A percentile compares a stretch with the other conserved stretches of the same genome.
Evolutionary conservation across 2,797 vertebrate genomes (phyloP).

Genomic region (Ambastaia sidthimunki): DNA sequence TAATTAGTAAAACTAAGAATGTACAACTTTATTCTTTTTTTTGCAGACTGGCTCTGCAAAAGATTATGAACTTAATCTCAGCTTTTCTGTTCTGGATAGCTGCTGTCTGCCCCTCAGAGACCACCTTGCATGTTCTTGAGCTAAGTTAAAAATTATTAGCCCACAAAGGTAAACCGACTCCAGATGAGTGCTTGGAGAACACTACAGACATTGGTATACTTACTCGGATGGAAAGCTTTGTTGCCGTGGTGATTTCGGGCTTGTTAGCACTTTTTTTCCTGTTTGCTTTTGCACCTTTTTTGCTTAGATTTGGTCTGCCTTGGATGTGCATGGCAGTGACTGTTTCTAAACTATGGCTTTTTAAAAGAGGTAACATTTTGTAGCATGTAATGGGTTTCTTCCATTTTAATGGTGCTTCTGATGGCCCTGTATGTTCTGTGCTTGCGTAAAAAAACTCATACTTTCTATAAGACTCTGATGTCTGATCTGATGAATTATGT

Average conservation of each 20-base stretch:
- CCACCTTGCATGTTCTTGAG: neutral
- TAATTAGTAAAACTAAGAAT: conserved; percentile 10
- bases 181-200: neutral
- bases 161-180: neutral
- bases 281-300: conserved; percentile 73
- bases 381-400: conserved; percentile 61
- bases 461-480: conserved; percentile 25
- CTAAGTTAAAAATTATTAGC: neutral
- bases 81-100: conserved; percentile 18
- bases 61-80: neutral
- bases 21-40: conserved; percentile 44
- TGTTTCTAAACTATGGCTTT: conserved; percentile 54
- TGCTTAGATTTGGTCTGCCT: conserved; percentile 56
- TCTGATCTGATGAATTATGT: conserved; percentile 17
- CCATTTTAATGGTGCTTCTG: conserved; percentile 58
- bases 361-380: conserved; percentile 42
- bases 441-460: conserved; percentile 1
- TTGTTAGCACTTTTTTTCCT: conserved; percentile 40
- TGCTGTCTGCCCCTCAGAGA: conserved; percentile 6
- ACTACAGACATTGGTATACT: conserved; percentile 18
- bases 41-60: conserved; percentile 68
- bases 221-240: conserved; percentile 20
- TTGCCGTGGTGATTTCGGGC: conserved; percentile 43
- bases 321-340: conserved; percentile 68
- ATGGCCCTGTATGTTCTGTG: conserved; percentile 16